A percentile compares a stretch with the other conserved stretches of the same genome.
These are phyloP conservation scores for Bubo bubo DNA, from an alignment of 2,113 vertebrate species.

Conservation along the genomic window DNA sequence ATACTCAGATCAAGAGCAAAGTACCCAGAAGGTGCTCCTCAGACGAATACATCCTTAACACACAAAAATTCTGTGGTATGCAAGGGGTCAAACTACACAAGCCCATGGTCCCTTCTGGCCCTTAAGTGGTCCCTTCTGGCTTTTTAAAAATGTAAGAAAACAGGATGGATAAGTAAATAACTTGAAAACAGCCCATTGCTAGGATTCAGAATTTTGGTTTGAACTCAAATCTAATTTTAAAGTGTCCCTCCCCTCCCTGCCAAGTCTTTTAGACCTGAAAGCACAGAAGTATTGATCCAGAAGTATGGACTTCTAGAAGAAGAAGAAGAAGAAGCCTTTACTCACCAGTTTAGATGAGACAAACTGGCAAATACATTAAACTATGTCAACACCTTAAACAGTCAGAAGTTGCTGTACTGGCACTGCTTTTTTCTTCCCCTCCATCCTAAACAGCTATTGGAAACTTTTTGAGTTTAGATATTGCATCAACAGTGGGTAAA, in stretches of 20 bases:
- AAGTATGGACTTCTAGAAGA: not conserved
- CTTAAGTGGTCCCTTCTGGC: not conserved
- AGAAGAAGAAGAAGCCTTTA: not conserved
- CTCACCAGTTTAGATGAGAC: not conserved
- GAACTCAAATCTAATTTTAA: not conserved
- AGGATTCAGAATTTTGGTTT: not conserved
- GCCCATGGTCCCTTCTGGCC: not conserved
- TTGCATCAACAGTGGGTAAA: slow-evolving; percentile 4
- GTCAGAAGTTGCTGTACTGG: not conserved
- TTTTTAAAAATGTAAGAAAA: not conserved
- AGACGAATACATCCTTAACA: not conserved
- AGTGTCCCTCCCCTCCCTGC: not conserved
- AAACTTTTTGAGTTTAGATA: not conserved
- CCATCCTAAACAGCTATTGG: not conserved
- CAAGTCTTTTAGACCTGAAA: not conserved
- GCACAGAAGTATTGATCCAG: not conserved
- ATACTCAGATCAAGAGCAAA: not conserved
- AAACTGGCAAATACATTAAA: not conserved
- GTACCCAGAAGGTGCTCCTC: not conserved
- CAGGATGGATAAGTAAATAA: not conserved
- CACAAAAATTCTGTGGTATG: not conserved
- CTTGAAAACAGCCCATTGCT: not conserved
- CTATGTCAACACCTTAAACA: not conserved
- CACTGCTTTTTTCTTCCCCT: not conserved
- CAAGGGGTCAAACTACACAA: rapidly evolving